phyloP scores from a whole-genome alignment of 2,888 invertebrate species.

The Agrenia bidenticulata region DNA sequence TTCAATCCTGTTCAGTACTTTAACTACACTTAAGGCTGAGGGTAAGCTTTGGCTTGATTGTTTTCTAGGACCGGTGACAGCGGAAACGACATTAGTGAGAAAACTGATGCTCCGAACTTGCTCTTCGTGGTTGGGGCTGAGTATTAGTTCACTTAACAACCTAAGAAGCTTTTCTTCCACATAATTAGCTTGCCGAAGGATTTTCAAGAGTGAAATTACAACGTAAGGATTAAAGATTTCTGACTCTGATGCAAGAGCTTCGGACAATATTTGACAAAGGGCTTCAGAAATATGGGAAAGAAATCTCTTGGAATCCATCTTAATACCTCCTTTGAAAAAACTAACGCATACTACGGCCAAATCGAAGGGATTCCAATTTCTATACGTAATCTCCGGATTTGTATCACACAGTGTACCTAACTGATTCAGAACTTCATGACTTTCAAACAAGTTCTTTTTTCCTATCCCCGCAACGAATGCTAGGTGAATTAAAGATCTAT shows the following conservation, averaged over 20 bases:
- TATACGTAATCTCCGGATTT: conserved; percentile 14
- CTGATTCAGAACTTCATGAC: conserved; percentile 23
- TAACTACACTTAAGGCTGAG: conserved; percentile 11
- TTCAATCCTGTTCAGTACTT: conserved; percentile 16
- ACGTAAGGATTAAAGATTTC: conserved; percentile 10
- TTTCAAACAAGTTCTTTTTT: conserved; percentile 19
- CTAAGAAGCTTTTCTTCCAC: conserved; percentile 18
- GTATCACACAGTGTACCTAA: conserved; percentile 9
- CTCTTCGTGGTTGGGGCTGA: neutral
- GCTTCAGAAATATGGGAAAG: conserved; percentile 2
- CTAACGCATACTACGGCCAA: conserved; percentile 17
- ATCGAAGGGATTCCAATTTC: conserved; percentile 15
- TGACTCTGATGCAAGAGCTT: neutral
- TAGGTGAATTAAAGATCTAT: conserved; percentile 17
- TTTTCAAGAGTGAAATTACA: conserved; percentile 20
- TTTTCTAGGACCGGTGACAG: neutral
- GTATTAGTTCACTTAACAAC: conserved; percentile 13
- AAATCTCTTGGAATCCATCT: conserved; percentile 10
- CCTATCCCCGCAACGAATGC: conserved; percentile 24
- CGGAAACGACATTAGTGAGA: neutral
- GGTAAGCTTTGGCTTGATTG: conserved; percentile 1
- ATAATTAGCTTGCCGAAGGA: conserved; percentile 26
- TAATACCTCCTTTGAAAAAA: conserved; percentile 24
- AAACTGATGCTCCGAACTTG: conserved; percentile 9
- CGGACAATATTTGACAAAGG: neutral